Evolutionary conservation across 2,113 vertebrate genomes (phyloP).

Genomic region (Lontra canadensis): DNA sequence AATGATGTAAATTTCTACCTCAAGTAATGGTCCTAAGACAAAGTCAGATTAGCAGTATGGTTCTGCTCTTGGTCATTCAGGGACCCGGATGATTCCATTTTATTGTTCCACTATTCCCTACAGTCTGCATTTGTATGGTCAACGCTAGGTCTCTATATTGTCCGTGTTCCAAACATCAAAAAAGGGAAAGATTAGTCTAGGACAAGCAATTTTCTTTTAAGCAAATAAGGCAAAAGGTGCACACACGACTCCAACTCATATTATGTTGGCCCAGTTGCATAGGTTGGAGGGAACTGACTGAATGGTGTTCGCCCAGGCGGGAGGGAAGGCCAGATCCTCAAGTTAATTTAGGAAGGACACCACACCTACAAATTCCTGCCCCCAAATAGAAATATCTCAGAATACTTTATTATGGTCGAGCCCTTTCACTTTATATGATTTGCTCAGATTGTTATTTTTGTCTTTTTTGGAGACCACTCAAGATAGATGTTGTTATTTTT

Average conservation of each 20-base stretch:
- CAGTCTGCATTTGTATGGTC: not conserved
- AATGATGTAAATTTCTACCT: slow-evolving; percentile 13
- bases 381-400: not conserved
- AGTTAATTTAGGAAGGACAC: not conserved
- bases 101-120: not conserved
- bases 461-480: not conserved
- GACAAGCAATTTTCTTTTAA: not conserved
- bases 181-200: not conserved
- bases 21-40: not conserved
- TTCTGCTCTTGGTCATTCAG: not conserved
- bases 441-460: not conserved
- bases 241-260: not conserved
- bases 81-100: not conserved
- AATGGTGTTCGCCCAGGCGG: not conserved
- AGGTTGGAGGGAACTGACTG: not conserved
- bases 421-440: not conserved
- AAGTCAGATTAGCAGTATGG: not conserved
- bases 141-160: not conserved
- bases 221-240: not conserved
- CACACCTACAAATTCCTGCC: not conserved
- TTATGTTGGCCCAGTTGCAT: not conserved
- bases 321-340: not conserved
- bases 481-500: not conserved
- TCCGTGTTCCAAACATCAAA: not conserved
- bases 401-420: not conserved